Conservation (phyloP, 92 coral and sea anemone genomes). For the Heliopora coerulea region DNA sequence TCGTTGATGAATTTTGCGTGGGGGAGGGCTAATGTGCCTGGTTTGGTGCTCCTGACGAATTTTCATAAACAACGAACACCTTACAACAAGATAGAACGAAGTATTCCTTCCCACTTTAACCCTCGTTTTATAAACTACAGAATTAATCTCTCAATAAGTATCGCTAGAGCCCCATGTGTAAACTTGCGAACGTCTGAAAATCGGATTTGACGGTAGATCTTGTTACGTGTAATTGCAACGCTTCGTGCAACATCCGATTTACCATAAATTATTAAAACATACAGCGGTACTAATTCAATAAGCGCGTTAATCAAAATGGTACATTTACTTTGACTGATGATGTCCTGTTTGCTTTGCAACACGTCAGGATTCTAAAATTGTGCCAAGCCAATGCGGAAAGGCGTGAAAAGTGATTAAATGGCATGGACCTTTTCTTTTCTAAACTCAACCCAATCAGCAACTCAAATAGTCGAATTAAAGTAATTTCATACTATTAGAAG, state of each 20-base stretch:
- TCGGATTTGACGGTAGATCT: conserved; percentile 4
- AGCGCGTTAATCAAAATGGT: conserved; percentile 2
- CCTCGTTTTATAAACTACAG: background rate
- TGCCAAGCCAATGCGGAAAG: conserved; percentile 19
- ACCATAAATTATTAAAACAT: conserved; percentile 25
- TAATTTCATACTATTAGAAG: conserved; percentile 36
- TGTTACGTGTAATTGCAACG: conserved; percentile 7
- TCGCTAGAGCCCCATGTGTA: background rate
- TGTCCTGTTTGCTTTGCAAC: conserved; percentile 7
- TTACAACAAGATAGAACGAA: background rate
- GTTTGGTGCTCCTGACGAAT: background rate
- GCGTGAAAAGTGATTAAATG: conserved; percentile 27
- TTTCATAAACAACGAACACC: background rate
- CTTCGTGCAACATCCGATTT: background rate
- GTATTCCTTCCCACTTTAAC: background rate
- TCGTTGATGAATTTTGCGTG: background rate
- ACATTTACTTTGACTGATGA: background rate
- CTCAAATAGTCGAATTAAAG: conserved; percentile 36
- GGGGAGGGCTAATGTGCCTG: conserved; percentile 20
- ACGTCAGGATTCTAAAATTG: background rate
- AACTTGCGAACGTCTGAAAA: conserved; percentile 11
- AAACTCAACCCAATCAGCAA: background rate
- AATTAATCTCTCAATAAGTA: conserved; percentile 12
- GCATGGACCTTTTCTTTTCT: background rate
- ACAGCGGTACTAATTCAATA: conserved; percentile 24